Evolutionary conservation across 2,797 vertebrate species (phyloP).

Genomic region (Buphagus erythrorhynchus): DNA sequence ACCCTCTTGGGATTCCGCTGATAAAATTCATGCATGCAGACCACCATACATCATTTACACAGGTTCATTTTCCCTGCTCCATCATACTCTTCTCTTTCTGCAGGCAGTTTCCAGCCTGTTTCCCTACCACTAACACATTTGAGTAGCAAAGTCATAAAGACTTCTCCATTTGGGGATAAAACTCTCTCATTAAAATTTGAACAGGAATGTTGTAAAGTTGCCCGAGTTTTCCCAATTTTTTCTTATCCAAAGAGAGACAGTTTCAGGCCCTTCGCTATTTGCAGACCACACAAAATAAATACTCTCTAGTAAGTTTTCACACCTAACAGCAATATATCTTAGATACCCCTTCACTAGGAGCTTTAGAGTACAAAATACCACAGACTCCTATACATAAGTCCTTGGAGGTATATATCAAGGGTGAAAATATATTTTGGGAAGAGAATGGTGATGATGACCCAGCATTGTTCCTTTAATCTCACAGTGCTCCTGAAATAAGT

Average conservation of each 20-base stretch:
- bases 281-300: background rate
- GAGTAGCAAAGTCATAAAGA: background rate
- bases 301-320: background rate
- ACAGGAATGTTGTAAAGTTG: background rate
- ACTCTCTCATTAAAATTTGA: background rate
- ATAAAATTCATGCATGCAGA: background rate
- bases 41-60: background rate
- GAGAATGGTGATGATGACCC: background rate
- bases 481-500: rapidly evolving
- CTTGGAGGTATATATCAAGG: background rate
- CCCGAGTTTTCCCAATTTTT: rapidly evolving
- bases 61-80: background rate
- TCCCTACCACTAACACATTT: background rate
- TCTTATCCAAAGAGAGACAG: background rate
- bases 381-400: background rate
- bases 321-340: background rate
- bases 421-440: background rate
- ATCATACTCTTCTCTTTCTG: background rate
- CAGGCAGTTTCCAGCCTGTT: background rate
- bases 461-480: background rate
- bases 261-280: background rate
- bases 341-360: background rate
- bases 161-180: background rate
- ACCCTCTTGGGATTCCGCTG: background rate
- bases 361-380: background rate